Base-by-base conservation (phyloP, 2,888 invertebrate genomes). In the Eristalis pertinax region DNA sequence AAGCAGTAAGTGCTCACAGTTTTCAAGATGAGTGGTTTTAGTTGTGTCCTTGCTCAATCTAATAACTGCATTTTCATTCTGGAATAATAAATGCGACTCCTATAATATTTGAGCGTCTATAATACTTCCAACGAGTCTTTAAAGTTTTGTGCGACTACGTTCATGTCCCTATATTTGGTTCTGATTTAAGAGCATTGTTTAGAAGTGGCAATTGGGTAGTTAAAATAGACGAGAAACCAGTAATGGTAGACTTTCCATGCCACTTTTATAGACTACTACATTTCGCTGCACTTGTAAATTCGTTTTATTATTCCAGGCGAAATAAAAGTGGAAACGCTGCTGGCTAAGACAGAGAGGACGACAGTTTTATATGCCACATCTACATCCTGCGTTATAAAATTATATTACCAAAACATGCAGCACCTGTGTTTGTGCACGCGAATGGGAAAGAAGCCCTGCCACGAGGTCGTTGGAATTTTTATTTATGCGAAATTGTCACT, bases 401-500 rank as follows among this genome's bases (percentile, higher is more conserved):
- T 78, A 82, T 78, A 86, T 70, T 86, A 86, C 75, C 78, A 83
- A 70, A 58, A 58, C 83, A 75, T 83, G 73, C 67, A 38, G 8
- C 64, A 69, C 70, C 65, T 74, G 43, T 29, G 50, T 24, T 13
- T 50, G 43, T 68, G 32, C 8, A 24, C 22, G 60, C 68, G n/a
- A 50, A 56, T 11, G 24, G 8, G 32, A 22, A 15, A 38, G 22
- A 50, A 50, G 65, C 43, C 67, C 67, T 84, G 69, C 11, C 19
- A 13, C 19, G 24, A 64, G 77, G 77, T 82, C 85, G 77, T 86
- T 74, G 74, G 65, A 70, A 82, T 82, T 81, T n/a, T 86, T 86
- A 82, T 86, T 86, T 86, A 86, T 83, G 74, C 74, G 86, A 83
- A 86, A 86, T 86, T 86, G 83, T 86, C 86, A 83, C 78, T 78